Evolutionary conservation across 2,888 invertebrate genomes (phyloP).

Genomic region (Smittia aterrima): DNA sequence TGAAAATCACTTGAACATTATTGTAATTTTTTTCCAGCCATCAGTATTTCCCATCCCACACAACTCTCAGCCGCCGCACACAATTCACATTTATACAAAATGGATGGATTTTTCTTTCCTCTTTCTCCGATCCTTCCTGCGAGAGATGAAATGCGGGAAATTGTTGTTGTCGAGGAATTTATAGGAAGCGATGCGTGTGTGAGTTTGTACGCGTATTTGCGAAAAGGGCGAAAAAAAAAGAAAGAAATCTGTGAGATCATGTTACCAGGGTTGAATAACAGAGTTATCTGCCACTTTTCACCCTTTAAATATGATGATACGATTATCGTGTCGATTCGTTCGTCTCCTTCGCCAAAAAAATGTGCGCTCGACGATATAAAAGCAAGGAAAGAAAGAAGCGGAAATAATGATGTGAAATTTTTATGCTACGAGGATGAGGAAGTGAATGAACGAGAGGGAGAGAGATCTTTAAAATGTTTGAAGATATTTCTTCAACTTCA

Average conservation of each 20-base stretch:
- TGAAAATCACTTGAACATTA: slow-evolving; percentile 40
- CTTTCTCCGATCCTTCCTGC: neutral
- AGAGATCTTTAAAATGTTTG: no score
- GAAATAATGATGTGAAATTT: neutral
- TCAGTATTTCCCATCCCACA: neutral
- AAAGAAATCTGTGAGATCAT: neutral
- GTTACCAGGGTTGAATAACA: neutral
- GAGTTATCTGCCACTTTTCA: slow-evolving; percentile 28
- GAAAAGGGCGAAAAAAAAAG: neutral
- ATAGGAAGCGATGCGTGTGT: slow-evolving; percentile 27
- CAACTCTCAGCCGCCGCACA: neutral
- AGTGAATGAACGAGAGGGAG: no score
- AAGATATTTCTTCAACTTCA: no score
- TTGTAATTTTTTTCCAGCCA: slow-evolving; percentile 33
- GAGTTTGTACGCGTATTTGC: neutral
- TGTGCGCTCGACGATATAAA: neutral
- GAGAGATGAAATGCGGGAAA: neutral
- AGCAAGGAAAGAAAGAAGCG: neutral
- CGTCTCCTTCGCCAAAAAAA: neutral
- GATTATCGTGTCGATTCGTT: slow-evolving; percentile 4
- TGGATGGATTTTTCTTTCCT: slow-evolving; percentile 30
- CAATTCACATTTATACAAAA: slow-evolving; percentile 17
- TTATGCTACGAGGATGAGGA: neutral
- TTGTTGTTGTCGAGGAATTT: slow-evolving; percentile 36
- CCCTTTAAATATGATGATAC: slow-evolving; percentile 25